Conservation (phyloP, 2,797 vertebrate species). For the Microhierax caerulescens region DNA sequence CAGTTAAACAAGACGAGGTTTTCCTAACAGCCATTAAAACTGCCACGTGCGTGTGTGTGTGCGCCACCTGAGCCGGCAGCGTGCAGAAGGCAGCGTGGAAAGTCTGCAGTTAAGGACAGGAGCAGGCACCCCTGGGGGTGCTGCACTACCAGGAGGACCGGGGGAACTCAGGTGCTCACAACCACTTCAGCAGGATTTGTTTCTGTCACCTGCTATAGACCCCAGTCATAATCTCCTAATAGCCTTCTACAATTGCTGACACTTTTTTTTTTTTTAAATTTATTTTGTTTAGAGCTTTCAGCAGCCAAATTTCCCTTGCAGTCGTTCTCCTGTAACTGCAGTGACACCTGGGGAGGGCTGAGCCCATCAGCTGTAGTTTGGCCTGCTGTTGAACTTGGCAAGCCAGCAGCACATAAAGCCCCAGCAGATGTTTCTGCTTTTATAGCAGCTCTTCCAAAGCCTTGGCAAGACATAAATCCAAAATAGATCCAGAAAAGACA, state of each 20-base stretch:
- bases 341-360: neutral
- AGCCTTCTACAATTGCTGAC: neutral
- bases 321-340: neutral
- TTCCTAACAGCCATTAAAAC: neutral
- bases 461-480: slow-evolving; percentile 11
- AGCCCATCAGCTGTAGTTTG: slow-evolving; percentile 39
- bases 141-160: fast-evolving
- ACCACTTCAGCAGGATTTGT: neutral
- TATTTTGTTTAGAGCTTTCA: neutral
- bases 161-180: neutral
- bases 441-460: slow-evolving; percentile 26
- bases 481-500: slow-evolving; percentile 26
- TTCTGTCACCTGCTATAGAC: neutral
- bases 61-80: neutral
- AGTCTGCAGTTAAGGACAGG: neutral
- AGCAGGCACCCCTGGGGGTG: neutral
- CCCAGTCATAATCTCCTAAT: neutral
- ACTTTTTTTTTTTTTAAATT: neutral
- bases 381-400: slow-evolving; percentile 19
- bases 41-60: neutral
- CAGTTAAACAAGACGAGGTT: neutral
- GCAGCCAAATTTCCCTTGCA: neutral
- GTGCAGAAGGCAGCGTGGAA: neutral
- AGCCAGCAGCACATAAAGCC: neutral
- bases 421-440: slow-evolving; percentile 35